These are phyloP conservation scores for Drosophila burlai DNA, from an alignment of 1,140 invertebrate genomes.

Conservation along the genomic window DNA sequence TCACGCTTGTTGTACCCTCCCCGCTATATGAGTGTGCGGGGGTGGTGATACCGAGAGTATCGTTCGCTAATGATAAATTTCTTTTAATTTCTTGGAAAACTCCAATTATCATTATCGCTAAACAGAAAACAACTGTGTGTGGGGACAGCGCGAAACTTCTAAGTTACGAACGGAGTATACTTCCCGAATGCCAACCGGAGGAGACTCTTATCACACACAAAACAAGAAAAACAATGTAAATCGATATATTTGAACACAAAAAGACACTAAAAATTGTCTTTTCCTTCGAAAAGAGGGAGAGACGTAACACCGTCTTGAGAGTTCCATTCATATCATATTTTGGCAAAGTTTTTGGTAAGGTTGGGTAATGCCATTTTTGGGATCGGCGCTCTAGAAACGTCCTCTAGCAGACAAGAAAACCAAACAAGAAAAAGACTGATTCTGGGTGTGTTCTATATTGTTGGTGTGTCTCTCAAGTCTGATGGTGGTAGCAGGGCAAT, in stretches of 20 bases:
- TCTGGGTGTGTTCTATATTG: conserved; percentile 51
- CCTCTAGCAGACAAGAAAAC: conserved; percentile 23
- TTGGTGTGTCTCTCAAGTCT: conserved; percentile 23
- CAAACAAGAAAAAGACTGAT: conserved; percentile 8
- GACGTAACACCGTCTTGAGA: conserved; percentile 35
- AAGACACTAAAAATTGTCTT: conserved; percentile 69
- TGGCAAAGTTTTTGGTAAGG: conserved; percentile 19
- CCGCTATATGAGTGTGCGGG: neutral
- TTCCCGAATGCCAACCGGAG: conserved; percentile 35
- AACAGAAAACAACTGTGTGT: conserved; percentile 61
- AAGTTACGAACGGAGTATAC: conserved; percentile 65
- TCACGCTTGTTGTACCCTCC: conserved; percentile 9
- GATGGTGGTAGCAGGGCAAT: conserved; percentile 35
- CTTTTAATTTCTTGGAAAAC: conserved; percentile 80
- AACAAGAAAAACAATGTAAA: conserved; percentile 60
- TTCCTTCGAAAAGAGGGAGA: conserved; percentile 10
- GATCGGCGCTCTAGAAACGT: conserved; percentile 19
- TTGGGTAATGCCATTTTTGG: conserved; percentile 34
- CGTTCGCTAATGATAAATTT: conserved; percentile 77
- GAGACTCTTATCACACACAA: conserved; percentile 51
- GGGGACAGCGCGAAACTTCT: conserved; percentile 41
- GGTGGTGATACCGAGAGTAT: conserved; percentile 20
- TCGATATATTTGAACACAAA: conserved; percentile 73
- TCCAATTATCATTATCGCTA: conserved; percentile 76
- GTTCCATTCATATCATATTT: conserved; percentile 22